Percentiles rank a stretch among this genome's conserved stretches.
phyloP scores from a whole-genome alignment of 2,888 invertebrate genomes.

The Rhingia rostrata region DNA sequence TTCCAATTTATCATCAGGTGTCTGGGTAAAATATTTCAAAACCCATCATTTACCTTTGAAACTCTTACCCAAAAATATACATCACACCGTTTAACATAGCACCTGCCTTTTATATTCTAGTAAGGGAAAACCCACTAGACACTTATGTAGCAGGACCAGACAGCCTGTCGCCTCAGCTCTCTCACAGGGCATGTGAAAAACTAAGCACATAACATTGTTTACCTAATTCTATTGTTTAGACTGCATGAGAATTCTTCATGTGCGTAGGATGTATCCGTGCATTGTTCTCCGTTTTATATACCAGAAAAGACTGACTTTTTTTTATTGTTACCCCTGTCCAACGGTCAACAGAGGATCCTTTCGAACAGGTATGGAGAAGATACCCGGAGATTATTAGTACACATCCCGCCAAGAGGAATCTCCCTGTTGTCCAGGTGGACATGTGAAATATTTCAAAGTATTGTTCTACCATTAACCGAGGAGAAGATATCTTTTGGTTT shows the following conservation, averaged over 20 bases:
- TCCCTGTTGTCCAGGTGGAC: slow-evolving; percentile 52
- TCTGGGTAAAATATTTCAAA: not conserved
- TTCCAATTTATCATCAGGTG: not conserved
- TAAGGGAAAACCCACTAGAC: slow-evolving; percentile 37
- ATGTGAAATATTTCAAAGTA: slow-evolving; percentile 53
- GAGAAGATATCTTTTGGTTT: slow-evolving; percentile 29
- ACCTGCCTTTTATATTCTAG: slow-evolving; percentile 12
- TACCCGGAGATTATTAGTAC: slow-evolving; percentile 28
- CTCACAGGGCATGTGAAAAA: slow-evolving; percentile 34
- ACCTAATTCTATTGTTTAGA: slow-evolving; percentile 55
- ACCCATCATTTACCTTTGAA: not conserved
- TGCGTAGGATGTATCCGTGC: slow-evolving; percentile 47
- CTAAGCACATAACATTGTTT: slow-evolving; percentile 47
- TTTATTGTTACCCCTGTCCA: slow-evolving; percentile 17
- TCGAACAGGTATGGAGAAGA: slow-evolving; percentile 56
- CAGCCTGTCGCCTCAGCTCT: slow-evolving; percentile 79
- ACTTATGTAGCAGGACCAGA: slow-evolving; percentile 77
- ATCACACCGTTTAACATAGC: slow-evolving; percentile 10
- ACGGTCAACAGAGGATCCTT: slow-evolving; percentile 53
- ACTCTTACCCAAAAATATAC: not conserved
- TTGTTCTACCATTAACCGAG: slow-evolving; percentile 54
- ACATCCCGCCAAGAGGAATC: slow-evolving; percentile 47
- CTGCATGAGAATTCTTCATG: slow-evolving; percentile 50
- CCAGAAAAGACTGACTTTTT: slow-evolving; percentile 34
- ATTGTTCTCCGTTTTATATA: slow-evolving; percentile 39